A percentile compares a stretch with the other conserved stretches of the same genome.
These are phyloP conservation scores for Chionomys nivalis DNA, from an alignment of 2,113 vertebrate species.

Conservation along the genomic window DNA sequence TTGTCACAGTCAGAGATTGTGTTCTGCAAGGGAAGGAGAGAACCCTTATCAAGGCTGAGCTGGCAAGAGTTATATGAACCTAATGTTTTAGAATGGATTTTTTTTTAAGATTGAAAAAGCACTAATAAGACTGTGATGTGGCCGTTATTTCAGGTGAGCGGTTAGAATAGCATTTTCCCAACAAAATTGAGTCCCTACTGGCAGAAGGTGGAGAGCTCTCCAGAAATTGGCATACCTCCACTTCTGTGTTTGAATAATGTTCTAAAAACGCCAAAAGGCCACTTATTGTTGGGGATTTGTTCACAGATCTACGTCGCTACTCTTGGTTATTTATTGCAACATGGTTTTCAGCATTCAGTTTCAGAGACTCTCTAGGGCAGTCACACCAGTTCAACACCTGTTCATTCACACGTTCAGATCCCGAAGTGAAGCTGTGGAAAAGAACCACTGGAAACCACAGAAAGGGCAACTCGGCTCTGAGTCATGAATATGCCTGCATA, in stretches of 20 bases:
- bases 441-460: constrained; percentile 51
- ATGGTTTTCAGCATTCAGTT: constrained; percentile 65
- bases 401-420: constrained; percentile 42
- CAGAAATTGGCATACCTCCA: constrained; percentile 65
- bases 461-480: background rate
- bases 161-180: constrained; percentile 74
- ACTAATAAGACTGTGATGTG: constrained; percentile 69
- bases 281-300: constrained; percentile 61
- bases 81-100: constrained; percentile 51
- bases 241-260: constrained; percentile 70
- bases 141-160: constrained; percentile 69
- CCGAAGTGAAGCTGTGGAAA: constrained; percentile 53
- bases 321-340: constrained; percentile 57
- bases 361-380: constrained; percentile 53
- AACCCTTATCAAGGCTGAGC: constrained; percentile 33
- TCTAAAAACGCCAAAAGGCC: constrained; percentile 68
- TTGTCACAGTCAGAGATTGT: background rate
- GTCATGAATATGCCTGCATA: background rate
- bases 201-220: constrained; percentile 64
- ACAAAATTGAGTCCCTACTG: constrained; percentile 69
- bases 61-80: constrained; percentile 29
- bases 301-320: constrained; percentile 53
- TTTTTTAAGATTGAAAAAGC: constrained; percentile 67
- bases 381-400: constrained; percentile 17
- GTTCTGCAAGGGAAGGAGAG: background rate